These are phyloP conservation scores for Phylloscopus trochilus DNA, from an alignment of 2,113 vertebrate species.

Conservation along the genomic window DNA sequence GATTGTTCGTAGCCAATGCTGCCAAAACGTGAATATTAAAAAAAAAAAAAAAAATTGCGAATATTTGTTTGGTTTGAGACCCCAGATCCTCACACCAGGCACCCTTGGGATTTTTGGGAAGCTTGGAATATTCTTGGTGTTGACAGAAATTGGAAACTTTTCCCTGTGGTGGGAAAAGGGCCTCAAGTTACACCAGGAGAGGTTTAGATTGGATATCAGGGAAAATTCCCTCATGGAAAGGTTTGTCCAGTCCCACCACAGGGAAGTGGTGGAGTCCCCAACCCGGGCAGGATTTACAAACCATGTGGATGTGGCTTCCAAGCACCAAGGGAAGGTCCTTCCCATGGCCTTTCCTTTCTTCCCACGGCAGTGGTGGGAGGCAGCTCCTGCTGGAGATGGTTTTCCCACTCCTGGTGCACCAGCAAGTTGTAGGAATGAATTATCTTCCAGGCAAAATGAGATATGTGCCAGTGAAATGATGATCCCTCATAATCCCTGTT, in stretches of 20 bases:
- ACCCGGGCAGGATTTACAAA: neutral
- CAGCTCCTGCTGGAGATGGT: neutral
- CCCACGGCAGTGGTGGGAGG: too few species aligned
- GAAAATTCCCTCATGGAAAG: too few species aligned
- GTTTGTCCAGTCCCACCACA: too few species aligned
- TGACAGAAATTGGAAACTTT: neutral
- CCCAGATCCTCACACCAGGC: neutral
- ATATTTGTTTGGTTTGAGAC: neutral
- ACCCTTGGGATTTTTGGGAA: neutral
- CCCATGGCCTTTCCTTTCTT: neutral
- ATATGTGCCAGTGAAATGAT: neutral
- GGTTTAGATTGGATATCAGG: too few species aligned
- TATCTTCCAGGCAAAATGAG: neutral
- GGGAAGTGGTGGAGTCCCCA: neutral
- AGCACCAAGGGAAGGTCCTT: neutral
- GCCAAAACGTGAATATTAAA: neutral
- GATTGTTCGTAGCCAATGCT: neutral
- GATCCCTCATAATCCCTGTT: neutral
- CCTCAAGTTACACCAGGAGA: too few species aligned
- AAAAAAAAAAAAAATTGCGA: neutral
- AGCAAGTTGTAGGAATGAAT: neutral
- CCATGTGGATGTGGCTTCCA: neutral
- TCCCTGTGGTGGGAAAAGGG: too few species aligned
- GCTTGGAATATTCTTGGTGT: neutral
- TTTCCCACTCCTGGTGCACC: neutral